These are phyloP conservation scores for Circaetus gallicus DNA, from an alignment of 2,113 vertebrate species.

Conservation along the genomic window DNA sequence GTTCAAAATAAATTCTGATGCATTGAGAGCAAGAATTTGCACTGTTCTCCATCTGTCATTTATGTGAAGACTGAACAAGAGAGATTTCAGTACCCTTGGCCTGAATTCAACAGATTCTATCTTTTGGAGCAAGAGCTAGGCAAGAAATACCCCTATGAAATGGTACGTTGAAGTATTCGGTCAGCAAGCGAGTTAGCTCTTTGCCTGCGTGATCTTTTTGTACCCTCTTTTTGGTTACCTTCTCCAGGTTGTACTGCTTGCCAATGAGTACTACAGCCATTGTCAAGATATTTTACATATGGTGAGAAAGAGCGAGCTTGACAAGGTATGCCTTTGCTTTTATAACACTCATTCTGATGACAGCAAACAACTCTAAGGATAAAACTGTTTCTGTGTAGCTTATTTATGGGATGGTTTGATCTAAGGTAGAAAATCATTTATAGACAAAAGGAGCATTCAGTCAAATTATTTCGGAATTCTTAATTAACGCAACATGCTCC, in stretches of 20 bases:
- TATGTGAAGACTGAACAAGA: conserved; percentile 29
- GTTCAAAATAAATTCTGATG: conserved; percentile 1
- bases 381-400: neutral
- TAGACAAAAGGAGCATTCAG: neutral
- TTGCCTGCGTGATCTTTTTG: neutral
- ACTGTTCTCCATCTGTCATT: conserved; percentile 39
- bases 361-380: neutral
- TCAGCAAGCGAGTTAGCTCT: neutral
- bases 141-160: conserved; percentile 41
- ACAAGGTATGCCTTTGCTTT: conserved; percentile 56
- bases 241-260: conserved; percentile 56
- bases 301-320: conserved; percentile 52
- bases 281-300: conserved; percentile 67
- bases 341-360: neutral
- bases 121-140: conserved; percentile 63
- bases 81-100: neutral
- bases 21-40: neutral
- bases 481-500: neutral
- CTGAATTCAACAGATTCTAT: conserved; percentile 56
- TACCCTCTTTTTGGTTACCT: neutral
- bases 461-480: neutral
- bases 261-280: conserved; percentile 63
- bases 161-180: neutral
- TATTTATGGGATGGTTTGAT: neutral
- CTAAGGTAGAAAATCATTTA: neutral